phyloP scores from a whole-genome alignment of 2,888 invertebrate genomes.

The Hydrotaea cyrtoneurina region DNA sequence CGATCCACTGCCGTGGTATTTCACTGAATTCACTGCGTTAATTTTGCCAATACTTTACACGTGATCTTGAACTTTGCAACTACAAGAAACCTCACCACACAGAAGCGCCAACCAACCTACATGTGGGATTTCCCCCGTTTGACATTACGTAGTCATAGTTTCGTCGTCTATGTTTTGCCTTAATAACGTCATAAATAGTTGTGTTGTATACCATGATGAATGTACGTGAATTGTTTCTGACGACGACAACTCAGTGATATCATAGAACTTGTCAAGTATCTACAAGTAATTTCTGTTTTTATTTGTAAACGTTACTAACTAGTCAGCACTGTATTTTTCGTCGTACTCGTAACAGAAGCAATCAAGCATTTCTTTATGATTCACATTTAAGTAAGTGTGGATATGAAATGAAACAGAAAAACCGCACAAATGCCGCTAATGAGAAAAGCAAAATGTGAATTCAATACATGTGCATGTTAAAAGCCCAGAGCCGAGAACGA shows the following conservation, averaged over 20 bases:
- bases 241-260: constrained; percentile 5
- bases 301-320: neutral
- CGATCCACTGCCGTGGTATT: too few species aligned
- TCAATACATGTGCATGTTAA: neutral
- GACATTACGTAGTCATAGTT: neutral
- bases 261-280: constrained; percentile 32
- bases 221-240: neutral
- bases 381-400: neutral
- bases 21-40: too few species aligned
- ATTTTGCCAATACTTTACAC: too few species aligned
- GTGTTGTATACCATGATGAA: neutral
- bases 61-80: constrained; percentile 44
- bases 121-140: neutral
- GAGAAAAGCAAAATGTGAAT: neutral
- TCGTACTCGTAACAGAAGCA: neutral
- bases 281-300: constrained; percentile 28
- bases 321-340: neutral
- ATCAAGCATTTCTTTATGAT: constrained; percentile 25
- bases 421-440: constrained; percentile 41
- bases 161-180: neutral
- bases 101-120: too few species aligned
- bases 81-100: constrained; percentile 23
- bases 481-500: neutral
- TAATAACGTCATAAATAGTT: constrained; percentile 36
- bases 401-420: neutral